Percentiles rank a stretch among this genome's conserved stretches.
Evolutionary conservation across 2,113 vertebrate genomes (phyloP).

Genomic region (Pardalotus punctatus): DNA sequence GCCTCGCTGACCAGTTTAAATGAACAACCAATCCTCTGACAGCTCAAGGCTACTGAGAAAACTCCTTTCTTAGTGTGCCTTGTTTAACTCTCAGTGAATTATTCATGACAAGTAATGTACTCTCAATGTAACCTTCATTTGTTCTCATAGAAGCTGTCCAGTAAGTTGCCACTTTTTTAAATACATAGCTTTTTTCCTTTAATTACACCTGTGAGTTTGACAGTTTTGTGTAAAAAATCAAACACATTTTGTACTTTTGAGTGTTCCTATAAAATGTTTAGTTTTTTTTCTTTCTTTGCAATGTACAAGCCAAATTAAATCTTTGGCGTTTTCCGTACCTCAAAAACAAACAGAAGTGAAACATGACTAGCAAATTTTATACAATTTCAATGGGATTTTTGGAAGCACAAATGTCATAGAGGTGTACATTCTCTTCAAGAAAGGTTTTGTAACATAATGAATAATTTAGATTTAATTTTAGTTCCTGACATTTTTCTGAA

Average conservation of each 20-base stretch:
- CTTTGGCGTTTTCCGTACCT: not conserved
- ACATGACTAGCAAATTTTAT: not conserved
- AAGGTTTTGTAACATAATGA: not conserved
- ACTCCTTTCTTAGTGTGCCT: not conserved
- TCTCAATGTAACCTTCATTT: slow-evolving; percentile 27
- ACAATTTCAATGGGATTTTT: not conserved
- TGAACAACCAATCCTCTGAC: not conserved
- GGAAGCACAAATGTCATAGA: not conserved
- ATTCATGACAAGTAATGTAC: slow-evolving; percentile 16
- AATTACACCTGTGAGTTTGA: not conserved
- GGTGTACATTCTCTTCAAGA: not conserved
- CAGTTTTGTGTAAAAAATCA: not conserved
- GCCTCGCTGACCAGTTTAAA: not conserved
- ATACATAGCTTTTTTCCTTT: not conserved
- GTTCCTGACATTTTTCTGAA: not conserved
- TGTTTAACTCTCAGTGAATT: slow-evolving; percentile 18
- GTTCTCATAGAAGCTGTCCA: not conserved
- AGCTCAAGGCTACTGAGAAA: not conserved
- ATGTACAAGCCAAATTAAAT: not conserved
- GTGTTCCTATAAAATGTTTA: not conserved
- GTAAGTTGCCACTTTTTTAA: not conserved
- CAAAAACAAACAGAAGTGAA: not conserved
- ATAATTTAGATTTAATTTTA: not conserved
- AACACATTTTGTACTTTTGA: not conserved
- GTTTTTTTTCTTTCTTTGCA: not conserved